Conservation (phyloP, 2,797 vertebrate genomes). For the Ispidina picta region DNA sequence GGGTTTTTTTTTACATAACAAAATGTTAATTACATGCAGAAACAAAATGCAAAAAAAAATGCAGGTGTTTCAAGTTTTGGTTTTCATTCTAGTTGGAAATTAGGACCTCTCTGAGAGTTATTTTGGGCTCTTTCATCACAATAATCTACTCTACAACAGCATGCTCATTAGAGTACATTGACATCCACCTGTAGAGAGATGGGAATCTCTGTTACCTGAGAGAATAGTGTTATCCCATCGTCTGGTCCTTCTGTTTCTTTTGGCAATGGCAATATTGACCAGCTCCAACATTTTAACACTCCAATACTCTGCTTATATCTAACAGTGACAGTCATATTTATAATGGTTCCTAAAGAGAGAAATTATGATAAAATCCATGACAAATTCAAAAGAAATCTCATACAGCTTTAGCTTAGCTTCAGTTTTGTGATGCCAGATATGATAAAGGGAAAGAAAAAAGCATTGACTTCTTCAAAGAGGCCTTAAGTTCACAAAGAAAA, state of each 20-base stretch:
- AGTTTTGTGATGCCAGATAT: background rate
- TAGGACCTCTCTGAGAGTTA: background rate
- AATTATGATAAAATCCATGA: background rate
- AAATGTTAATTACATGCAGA: too few relatives aligned
- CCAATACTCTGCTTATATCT: background rate
- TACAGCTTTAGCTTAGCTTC: background rate
- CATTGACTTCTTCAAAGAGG: background rate
- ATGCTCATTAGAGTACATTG: background rate
- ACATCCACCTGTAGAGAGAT: background rate
- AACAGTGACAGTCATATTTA: background rate
- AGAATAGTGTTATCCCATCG: background rate
- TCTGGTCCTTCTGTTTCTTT: background rate
- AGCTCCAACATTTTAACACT: background rate
- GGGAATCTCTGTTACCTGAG: background rate
- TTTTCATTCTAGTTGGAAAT: background rate
- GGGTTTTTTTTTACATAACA: background rate
- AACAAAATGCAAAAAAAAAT: background rate
- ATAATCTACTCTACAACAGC: background rate
- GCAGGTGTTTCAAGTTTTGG: background rate
- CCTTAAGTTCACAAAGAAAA: background rate
- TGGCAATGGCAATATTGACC: background rate
- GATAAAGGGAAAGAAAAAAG: background rate
- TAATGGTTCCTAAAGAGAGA: background rate
- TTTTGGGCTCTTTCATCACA: background rate
- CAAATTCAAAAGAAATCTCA: background rate